Percentiles rank a stretch among this genome's conserved stretches.
phyloP scores from a whole-genome alignment of 2,113 vertebrate species.

The Laterallus jamaicensis region DNA sequence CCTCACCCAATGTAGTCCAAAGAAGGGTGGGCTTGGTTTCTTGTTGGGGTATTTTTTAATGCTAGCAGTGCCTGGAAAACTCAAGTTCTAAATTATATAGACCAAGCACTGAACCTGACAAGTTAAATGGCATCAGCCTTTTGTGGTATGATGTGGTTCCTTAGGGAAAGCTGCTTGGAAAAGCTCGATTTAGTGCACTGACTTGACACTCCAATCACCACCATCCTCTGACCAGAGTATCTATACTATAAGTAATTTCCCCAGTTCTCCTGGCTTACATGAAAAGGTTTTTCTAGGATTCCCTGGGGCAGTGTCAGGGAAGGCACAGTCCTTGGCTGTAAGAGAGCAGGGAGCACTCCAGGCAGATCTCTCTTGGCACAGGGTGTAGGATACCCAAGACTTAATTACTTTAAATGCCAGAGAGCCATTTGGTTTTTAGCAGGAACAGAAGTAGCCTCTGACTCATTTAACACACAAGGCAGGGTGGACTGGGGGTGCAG shows the following conservation, averaged over 20 bases:
- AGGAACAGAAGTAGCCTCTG: neutral
- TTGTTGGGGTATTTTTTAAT: neutral
- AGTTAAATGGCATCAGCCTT: neutral
- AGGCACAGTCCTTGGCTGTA: neutral
- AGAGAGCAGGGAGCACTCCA: neutral
- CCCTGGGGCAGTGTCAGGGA: neutral
- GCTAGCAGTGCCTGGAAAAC: neutral
- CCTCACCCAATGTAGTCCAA: neutral
- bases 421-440: neutral
- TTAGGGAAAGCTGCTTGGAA: neutral
- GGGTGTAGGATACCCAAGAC: fast-evolving
- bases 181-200: neutral
- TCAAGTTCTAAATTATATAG: neutral
- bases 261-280: neutral
- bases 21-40: too few species aligned
- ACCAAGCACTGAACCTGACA: neutral
- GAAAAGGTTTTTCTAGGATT: neutral
- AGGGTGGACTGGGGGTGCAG: neutral
- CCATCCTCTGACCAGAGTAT: neutral
- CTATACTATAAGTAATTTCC: neutral
- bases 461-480: neutral
- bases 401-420: neutral
- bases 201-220: neutral
- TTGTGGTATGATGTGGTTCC: neutral
- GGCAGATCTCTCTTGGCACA: neutral